phyloP scores from a whole-genome alignment of 2,888 invertebrate species.

The Anoplius nigerrimus region DNA sequence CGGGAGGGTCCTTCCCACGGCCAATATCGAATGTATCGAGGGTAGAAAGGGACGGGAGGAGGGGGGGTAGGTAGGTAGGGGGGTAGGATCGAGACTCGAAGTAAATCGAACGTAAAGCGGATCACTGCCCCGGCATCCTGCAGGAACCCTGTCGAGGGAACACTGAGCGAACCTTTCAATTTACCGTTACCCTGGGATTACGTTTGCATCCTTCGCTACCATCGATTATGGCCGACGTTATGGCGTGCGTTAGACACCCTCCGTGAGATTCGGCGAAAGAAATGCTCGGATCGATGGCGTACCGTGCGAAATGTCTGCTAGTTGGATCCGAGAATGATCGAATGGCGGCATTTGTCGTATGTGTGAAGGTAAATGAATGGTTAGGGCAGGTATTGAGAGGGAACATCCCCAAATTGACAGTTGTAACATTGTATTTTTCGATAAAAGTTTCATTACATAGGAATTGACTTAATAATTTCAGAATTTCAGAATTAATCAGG shows the following conservation, averaged over 20 bases:
- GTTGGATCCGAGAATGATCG: no score
- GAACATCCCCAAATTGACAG: no score
- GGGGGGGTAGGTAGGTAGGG: no score
- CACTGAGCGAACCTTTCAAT: conserved; percentile 44
- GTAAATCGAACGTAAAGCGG: conserved; percentile 38
- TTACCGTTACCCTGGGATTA: conserved; percentile 38
- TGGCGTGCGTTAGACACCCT: neutral
- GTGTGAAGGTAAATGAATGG: no score
- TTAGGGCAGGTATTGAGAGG: no score
- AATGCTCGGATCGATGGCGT: neutral
- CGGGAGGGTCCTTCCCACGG: neutral
- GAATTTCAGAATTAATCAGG: no score
- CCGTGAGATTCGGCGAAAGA: neutral
- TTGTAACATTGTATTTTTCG: no score
- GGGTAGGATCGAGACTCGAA: neutral
- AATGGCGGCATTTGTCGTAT: no score
- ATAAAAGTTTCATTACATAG: no score
- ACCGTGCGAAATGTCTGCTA: no score
- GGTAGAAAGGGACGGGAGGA: neutral
- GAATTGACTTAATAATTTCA: no score
- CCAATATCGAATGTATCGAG: conserved; percentile 18
- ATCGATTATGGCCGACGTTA: conserved; percentile 18
- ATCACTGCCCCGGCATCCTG: conserved; percentile 33
- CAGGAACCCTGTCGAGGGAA: conserved; percentile 33
- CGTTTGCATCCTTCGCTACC: conserved; percentile 30